These are phyloP conservation scores for Amphipyra berbera DNA, from an alignment of 2,888 invertebrate genomes.

Conservation along the genomic window DNA sequence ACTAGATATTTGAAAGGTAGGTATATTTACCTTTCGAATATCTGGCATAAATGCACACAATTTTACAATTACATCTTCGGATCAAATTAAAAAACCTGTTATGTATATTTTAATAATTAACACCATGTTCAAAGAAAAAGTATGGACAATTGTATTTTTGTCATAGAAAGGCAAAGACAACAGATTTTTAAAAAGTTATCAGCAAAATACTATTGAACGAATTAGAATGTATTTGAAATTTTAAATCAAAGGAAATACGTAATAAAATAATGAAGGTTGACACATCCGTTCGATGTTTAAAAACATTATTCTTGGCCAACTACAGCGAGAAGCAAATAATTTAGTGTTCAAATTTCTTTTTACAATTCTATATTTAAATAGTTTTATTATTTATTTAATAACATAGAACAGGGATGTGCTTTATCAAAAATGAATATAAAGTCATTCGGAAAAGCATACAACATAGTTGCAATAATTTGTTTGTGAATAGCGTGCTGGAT, in stretches of 20 bases:
- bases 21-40: neutral
- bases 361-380: too few species aligned
- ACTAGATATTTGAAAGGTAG: too few species aligned
- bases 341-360: too few species aligned
- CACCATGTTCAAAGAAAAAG: neutral
- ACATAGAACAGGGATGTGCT: too few species aligned
- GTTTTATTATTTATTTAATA: too few species aligned
- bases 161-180: neutral
- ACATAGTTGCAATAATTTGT: neutral
- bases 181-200: neutral
- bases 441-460: neutral
- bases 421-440: too few species aligned
- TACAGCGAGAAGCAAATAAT: too few species aligned
- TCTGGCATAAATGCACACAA: neutral
- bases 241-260: neutral
- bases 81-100: constrained; percentile 7
- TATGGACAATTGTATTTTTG: neutral
- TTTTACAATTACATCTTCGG: neutral
- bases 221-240: neutral
- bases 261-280: neutral
- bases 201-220: neutral
- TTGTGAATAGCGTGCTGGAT: too few species aligned
- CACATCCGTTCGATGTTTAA: neutral
- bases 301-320: neutral
- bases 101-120: constrained; percentile 9